These are phyloP conservation scores for Bos indicus DNA, from an alignment of 2,113 vertebrate species.

Conservation along the genomic window DNA sequence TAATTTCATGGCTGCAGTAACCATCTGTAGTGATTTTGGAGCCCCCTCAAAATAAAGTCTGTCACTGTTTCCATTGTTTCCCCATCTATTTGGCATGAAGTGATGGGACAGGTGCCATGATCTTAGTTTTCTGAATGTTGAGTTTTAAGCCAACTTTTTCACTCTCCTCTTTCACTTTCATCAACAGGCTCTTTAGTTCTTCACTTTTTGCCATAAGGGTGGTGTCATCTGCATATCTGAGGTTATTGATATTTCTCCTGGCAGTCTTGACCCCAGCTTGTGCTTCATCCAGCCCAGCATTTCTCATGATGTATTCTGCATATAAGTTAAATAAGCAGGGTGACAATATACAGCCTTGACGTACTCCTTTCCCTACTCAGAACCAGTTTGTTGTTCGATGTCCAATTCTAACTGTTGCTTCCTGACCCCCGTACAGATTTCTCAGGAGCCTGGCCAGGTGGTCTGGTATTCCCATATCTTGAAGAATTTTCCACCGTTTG, in stretches of 20 bases:
- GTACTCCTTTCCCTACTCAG: not conserved
- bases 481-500: not conserved
- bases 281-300: not conserved
- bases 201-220: not conserved
- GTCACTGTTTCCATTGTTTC: not conserved
- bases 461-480: not conserved
- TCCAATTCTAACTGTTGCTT: not conserved
- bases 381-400: not conserved
- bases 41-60: not conserved
- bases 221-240: not conserved
- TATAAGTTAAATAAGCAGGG: not conserved
- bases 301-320: not conserved
- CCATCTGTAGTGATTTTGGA: not conserved
- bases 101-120: not conserved
- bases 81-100: not conserved
- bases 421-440: not conserved
- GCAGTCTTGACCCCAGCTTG: not conserved
- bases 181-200: not conserved
- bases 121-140: not conserved
- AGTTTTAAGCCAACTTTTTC: not conserved
- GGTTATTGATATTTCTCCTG: fast-evolving
- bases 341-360: not conserved
- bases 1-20: not conserved
- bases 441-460: not conserved
- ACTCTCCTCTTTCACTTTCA: not conserved